Conservation (phyloP, 2,888 invertebrate species). For the Eupithecia tripunctaria region DNA sequence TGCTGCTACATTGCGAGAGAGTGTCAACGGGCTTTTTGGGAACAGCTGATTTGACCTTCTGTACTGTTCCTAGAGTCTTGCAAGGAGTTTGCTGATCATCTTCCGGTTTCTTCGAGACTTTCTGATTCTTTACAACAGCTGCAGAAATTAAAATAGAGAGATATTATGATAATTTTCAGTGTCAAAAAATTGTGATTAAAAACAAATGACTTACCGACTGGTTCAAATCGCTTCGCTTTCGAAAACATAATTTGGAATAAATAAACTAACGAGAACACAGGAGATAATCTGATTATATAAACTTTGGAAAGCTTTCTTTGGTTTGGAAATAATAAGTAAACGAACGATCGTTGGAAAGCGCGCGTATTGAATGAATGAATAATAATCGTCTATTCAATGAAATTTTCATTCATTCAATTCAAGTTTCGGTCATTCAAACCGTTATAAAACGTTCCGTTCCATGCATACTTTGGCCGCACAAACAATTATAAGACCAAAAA, state of each 20-base stretch:
- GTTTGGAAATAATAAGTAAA: slow-evolving; percentile 25
- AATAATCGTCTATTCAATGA: slow-evolving; percentile 16
- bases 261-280: neutral
- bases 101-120: slow-evolving; percentile 55
- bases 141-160: neutral
- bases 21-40: slow-evolving; percentile 52
- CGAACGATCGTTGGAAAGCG: slow-evolving; percentile 40
- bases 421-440: slow-evolving; percentile 44
- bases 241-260: slow-evolving; percentile 68
- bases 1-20: slow-evolving; percentile 72
- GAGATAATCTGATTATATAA: slow-evolving; percentile 10
- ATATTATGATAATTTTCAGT: too few relatives aligned
- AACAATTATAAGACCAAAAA: neutral
- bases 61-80: slow-evolving; percentile 37
- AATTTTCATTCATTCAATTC: slow-evolving; percentile 17
- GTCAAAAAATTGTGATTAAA: neutral
- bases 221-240: slow-evolving; percentile 78
- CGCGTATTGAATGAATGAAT: slow-evolving; percentile 45
- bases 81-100: slow-evolving; percentile 50
- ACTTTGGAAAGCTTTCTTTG: neutral
- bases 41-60: slow-evolving; percentile 21
- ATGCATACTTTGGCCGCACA: slow-evolving; percentile 7
- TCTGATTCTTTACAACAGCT: slow-evolving; percentile 36
- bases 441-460: slow-evolving; percentile 55
- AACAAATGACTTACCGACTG: slow-evolving; percentile 62